A percentile compares a stretch with the other conserved stretches of the same genome.
Evolutionary conservation across 2,888 invertebrate genomes (phyloP).

Genomic region (Troides helena): DNA sequence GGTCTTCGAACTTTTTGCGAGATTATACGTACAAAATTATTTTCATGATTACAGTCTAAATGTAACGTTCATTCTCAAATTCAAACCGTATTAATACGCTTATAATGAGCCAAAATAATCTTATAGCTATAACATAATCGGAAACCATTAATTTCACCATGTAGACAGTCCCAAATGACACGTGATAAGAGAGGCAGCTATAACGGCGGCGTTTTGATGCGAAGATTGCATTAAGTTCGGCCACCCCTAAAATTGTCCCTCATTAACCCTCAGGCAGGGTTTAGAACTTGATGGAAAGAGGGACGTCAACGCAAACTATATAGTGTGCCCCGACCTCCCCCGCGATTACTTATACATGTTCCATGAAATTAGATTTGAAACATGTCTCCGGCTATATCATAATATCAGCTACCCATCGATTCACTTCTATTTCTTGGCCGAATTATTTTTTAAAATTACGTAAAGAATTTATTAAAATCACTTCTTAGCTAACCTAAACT

Average conservation of each 20-base stretch:
- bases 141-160: conserved; percentile 13
- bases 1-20: neutral
- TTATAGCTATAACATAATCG: conserved; percentile 8
- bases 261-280: conserved; percentile 29
- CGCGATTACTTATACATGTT: conserved; percentile 27
- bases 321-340: neutral
- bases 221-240: conserved; percentile 29
- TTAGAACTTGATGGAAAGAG: conserved; percentile 29
- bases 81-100: neutral
- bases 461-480: too few relatives aligned
- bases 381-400: neutral
- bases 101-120: neutral
- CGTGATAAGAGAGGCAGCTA: conserved; percentile 27
- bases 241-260: conserved; percentile 31
- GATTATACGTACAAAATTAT: neutral
- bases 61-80: neutral
- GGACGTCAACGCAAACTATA: conserved; percentile 12
- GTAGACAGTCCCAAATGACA: conserved; percentile 21
- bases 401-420: neutral
- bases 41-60: too few relatives aligned
- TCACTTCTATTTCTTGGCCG: neutral
- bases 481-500: too few relatives aligned
- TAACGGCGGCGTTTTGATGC: conserved; percentile 25
- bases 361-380: conserved; percentile 1
- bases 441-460: too few relatives aligned